These are phyloP conservation scores for Trichechus manatus DNA, from an alignment of 2,113 vertebrate genomes.

Conservation along the genomic window DNA sequence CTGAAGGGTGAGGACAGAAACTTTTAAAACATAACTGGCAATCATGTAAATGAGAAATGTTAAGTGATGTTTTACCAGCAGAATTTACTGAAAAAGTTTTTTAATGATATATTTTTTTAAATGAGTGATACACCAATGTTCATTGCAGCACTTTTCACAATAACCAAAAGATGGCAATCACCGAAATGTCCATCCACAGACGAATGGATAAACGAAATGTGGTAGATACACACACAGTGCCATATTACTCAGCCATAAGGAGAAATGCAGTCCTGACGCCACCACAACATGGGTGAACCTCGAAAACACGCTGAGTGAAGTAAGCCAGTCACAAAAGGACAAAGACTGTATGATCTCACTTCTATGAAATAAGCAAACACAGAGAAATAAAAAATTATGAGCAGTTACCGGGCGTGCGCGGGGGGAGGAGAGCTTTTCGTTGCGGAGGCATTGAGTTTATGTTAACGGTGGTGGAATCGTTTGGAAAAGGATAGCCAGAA, in stretches of 20 bases:
- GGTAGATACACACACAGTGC: not conserved
- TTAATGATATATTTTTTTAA: not conserved
- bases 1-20: not conserved
- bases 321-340: not conserved
- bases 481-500: not conserved
- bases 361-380: not conserved
- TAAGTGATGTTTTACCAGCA: not conserved
- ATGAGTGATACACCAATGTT: not conserved
- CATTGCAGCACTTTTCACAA: not conserved
- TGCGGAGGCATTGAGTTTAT: no score
- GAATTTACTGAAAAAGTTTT: not conserved
- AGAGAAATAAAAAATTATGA: no score
- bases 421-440: no score
- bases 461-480: no score
- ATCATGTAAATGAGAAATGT: not conserved
- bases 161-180: not conserved
- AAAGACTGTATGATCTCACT: not conserved
- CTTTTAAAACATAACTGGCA: not conserved
- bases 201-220: not conserved
- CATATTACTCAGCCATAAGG: not conserved
- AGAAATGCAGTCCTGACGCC: not conserved
- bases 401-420: no score
- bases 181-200: not conserved
- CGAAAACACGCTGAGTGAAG: not conserved
- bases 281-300: not conserved